Evolutionary conservation across 2,888 invertebrate species (phyloP).

Genomic region (Euplexia lucipara): DNA sequence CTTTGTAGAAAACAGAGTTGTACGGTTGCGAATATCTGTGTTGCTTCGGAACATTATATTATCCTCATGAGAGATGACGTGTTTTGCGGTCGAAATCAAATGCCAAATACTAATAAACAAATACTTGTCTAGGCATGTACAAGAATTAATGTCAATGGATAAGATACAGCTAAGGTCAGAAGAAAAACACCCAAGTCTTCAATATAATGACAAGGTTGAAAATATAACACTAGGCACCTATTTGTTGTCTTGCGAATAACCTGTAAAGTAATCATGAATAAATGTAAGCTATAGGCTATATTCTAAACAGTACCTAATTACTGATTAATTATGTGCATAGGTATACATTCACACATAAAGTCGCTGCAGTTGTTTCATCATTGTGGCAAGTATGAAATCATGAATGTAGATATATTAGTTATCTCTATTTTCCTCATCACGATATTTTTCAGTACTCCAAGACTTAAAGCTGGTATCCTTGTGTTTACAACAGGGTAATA

Average conservation of each 20-base stretch:
- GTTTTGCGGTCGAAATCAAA: slow-evolving; percentile 34
- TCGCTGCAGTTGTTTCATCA: slow-evolving; percentile 31
- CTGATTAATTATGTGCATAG: slow-evolving; percentile 22
- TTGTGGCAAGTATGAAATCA: slow-evolving; percentile 39
- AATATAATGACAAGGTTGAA: slow-evolving; percentile 27
- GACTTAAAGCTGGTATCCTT: slow-evolving; percentile 41
- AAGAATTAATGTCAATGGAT: slow-evolving; percentile 7
- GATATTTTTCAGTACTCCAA: slow-evolving; percentile 45
- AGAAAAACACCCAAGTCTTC: slow-evolving; percentile 26
- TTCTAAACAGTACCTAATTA: slow-evolving; percentile 10
- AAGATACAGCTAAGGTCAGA: slow-evolving; percentile 36
- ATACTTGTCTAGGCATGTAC: slow-evolving; percentile 17
- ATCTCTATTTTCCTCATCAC: slow-evolving; percentile 51
- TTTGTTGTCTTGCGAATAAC: slow-evolving; percentile 30
- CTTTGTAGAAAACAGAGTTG: not conserved
- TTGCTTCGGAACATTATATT: slow-evolving; percentile 1
- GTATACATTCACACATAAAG: slow-evolving; percentile 40
- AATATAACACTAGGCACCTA: slow-evolving; percentile 7
- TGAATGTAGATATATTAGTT: slow-evolving; percentile 2
- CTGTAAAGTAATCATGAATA: slow-evolving; percentile 25
- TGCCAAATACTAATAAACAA: slow-evolving; percentile 32
- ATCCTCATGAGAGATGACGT: slow-evolving; percentile 32
- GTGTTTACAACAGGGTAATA: slow-evolving; percentile 17
- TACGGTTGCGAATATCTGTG: not conserved
- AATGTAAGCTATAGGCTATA: slow-evolving; percentile 8